Evolutionary conservation across 2,113 vertebrate genomes (phyloP).

Genomic region (Zapus hudsonius): DNA sequence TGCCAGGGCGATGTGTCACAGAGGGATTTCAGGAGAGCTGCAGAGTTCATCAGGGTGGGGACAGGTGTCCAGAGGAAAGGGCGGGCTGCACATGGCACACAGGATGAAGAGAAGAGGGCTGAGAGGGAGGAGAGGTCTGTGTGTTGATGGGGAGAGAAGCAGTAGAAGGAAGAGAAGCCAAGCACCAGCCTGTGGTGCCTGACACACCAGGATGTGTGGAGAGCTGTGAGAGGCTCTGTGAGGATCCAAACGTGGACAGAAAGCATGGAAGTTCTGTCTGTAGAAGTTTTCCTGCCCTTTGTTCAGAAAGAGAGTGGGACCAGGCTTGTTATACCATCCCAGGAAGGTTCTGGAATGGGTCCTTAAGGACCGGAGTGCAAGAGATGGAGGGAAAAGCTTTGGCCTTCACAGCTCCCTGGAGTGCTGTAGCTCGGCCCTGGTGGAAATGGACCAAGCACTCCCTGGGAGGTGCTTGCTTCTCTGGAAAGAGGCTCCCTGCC

Average conservation of each 20-base stretch:
- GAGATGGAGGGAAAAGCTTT: neutral
- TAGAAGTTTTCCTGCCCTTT: neutral
- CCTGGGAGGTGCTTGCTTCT: neutral
- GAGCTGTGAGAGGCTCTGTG: too few species aligned
- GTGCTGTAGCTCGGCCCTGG: neutral
- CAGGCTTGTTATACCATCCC: neutral
- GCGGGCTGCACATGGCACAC: neutral
- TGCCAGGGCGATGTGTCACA: neutral
- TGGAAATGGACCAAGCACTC: neutral
- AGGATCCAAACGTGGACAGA: too few species aligned
- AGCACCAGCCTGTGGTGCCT: neutral
- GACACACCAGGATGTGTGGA: neutral
- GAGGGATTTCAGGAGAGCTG: neutral
- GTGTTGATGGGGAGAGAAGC: neutral
- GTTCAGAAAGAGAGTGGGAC: neutral
- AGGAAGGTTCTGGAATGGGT: neutral
- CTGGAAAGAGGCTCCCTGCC: neutral
- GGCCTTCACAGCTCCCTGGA: neutral
- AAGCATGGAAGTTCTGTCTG: neutral
- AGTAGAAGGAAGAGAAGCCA: neutral
- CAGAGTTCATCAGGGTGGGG: too few species aligned
- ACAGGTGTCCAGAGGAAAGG: neutral
- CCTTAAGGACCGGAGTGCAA: neutral
- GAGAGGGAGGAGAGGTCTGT: too few species aligned
- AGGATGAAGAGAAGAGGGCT: neutral